Percentiles rank a stretch among this genome's conserved stretches.
Evolutionary conservation across 2,113 vertebrate genomes (phyloP).

Genomic region (Martes martes): DNA sequence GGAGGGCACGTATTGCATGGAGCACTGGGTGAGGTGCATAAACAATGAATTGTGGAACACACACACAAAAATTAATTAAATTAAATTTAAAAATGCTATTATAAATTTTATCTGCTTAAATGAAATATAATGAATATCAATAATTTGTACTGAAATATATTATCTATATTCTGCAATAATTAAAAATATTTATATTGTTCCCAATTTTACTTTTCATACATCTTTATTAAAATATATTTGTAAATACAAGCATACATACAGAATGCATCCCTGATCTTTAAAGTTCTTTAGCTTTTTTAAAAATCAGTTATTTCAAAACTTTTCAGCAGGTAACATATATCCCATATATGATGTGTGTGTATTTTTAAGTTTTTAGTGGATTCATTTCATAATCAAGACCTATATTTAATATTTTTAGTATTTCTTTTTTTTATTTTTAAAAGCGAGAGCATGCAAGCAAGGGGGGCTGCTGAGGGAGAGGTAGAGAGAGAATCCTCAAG

Average conservation of each 20-base stretch:
- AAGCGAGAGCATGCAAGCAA: not conserved
- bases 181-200: not conserved
- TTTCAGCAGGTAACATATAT: not conserved
- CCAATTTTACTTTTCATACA: not conserved
- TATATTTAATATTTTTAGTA: conserved; percentile 8
- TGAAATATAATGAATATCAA: not conserved
- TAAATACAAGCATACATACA: not conserved
- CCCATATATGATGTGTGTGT: not conserved
- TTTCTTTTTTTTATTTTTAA: not conserved
- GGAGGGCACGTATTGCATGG: too few species aligned
- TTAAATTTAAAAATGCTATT: not conserved
- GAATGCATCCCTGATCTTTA: not conserved
- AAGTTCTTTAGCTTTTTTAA: not conserved
- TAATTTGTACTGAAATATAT: not conserved
- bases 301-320: not conserved
- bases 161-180: not conserved
- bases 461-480: not conserved
- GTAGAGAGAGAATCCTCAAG: not conserved
- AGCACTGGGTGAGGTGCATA: too few species aligned
- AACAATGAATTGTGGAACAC: too few species aligned
- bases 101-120: not conserved
- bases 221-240: not conserved
- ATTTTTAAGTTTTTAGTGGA: not conserved
- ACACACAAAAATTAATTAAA: too few species aligned
- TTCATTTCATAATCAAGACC: not conserved